These are phyloP conservation scores for Antheraea pernyi DNA, from an alignment of 1,140 invertebrate species.

Conservation along the genomic window DNA sequence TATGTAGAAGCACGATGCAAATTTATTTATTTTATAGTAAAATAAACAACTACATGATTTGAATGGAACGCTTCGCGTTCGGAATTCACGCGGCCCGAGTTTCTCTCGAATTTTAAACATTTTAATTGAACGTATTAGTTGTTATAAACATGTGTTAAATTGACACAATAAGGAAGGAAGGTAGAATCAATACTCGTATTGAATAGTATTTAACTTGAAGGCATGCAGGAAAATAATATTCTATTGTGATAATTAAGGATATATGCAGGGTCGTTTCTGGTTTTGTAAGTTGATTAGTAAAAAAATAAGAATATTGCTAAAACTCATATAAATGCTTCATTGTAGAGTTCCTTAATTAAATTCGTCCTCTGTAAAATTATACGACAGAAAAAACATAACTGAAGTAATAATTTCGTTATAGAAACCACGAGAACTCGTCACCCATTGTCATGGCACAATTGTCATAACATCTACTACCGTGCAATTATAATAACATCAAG, in stretches of 20 bases:
- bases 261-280: not conserved
- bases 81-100: not conserved
- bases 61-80: not conserved
- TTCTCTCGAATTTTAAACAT: not conserved
- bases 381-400: too few species aligned
- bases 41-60: not conserved
- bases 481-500: too few species aligned
- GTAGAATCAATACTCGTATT: not conserved
- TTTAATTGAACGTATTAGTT: not conserved
- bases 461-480: too few species aligned
- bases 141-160: not conserved
- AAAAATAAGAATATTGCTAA: not conserved
- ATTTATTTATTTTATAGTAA: constrained; percentile 5
- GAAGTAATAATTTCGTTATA: too few species aligned
- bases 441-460: too few species aligned
- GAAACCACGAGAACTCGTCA: too few species aligned
- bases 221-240: not conserved
- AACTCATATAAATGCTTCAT: too few species aligned
- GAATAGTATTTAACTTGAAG: not conserved
- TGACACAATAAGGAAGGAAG: constrained; percentile 1
- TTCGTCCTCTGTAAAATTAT: too few species aligned
- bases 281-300: not conserved
- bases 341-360: too few species aligned
- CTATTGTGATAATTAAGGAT: not conserved
- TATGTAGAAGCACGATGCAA: not conserved